These are phyloP conservation scores for Colistium nudipinnis DNA, from an alignment of 2,113 vertebrate genomes.

Conservation along the genomic window DNA sequence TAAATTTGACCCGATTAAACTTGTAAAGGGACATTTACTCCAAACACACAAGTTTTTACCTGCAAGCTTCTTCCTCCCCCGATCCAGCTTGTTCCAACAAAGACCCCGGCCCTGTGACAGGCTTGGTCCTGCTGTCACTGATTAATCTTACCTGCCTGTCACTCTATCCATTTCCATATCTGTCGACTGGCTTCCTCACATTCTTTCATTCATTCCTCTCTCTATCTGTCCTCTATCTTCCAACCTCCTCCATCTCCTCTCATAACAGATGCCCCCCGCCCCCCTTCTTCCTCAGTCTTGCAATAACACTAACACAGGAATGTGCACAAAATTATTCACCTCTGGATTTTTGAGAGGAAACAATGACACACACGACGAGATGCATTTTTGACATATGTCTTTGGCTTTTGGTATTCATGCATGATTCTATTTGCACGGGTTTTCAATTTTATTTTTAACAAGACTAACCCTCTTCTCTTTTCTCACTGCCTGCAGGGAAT, in stretches of 20 bases:
- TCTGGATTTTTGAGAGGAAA: slow-evolving; percentile 30
- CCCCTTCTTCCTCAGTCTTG: slow-evolving; percentile 1
- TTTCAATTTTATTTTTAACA: neutral
- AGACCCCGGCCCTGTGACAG: neutral
- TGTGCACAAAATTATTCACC: slow-evolving; percentile 41
- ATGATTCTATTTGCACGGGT: neutral
- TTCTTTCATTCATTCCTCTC: neutral
- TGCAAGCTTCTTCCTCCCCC: neutral
- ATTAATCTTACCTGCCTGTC: slow-evolving; percentile 4
- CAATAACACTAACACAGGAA: slow-evolving; percentile 49
- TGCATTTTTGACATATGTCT: slow-evolving; percentile 13
- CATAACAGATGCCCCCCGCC: neutral
- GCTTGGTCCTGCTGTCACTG: slow-evolving; percentile 5
- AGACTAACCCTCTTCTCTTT: neutral
- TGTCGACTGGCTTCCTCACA: no score
- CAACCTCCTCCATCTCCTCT: neutral
- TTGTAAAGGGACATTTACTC: no score
- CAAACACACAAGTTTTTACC: neutral
- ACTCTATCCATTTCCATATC: neutral
- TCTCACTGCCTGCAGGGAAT: neutral
- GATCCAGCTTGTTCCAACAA: neutral
- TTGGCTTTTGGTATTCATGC: neutral
- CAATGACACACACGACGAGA: neutral
- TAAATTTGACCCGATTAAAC: no score
- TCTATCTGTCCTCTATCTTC: neutral